Conservation (phyloP, 2,797 vertebrate species). For the Enteromius trimaculatus region DNA sequence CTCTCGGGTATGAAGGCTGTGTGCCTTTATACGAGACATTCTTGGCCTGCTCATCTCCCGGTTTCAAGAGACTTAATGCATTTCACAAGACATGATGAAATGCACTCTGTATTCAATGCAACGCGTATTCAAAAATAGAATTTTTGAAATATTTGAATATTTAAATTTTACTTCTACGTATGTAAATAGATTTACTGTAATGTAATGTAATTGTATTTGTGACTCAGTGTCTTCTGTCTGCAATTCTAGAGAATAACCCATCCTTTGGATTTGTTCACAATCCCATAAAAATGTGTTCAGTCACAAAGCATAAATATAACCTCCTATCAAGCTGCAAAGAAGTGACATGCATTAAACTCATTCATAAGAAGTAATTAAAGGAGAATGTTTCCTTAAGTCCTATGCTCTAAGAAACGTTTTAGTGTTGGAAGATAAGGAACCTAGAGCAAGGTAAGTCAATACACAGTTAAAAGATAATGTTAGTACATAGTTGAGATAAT, state of each 20-base stretch:
- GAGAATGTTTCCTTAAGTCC: conserved; percentile 1
- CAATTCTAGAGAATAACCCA: not conserved
- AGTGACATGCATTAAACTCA: not conserved
- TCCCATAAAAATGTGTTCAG: not conserved
- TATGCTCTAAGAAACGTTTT: not conserved
- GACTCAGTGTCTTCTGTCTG: not conserved
- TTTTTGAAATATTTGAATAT: not conserved
- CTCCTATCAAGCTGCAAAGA: not conserved
- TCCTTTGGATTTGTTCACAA: not conserved
- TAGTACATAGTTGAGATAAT: conserved; percentile 27
- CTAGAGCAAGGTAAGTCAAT: not conserved
- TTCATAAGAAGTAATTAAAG: not conserved
- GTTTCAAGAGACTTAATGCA: conserved; percentile 17
- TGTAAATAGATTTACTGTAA: conserved; percentile 7
- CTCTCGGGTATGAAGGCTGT: conserved; percentile 50
- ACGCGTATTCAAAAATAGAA: not conserved
- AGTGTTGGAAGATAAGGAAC: not conserved
- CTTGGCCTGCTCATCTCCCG: conserved; percentile 37
- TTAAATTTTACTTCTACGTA: not conserved
- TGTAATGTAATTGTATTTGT: not conserved
- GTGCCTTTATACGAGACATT: conserved; percentile 56
- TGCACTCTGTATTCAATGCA: not conserved
- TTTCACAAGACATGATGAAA: conserved; percentile 9
- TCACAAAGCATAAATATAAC: not conserved
- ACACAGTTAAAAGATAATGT: conserved; percentile 10